Evolutionary conservation across 2,113 vertebrate genomes (phyloP).

Genomic region (Mustelus asterias): DNA sequence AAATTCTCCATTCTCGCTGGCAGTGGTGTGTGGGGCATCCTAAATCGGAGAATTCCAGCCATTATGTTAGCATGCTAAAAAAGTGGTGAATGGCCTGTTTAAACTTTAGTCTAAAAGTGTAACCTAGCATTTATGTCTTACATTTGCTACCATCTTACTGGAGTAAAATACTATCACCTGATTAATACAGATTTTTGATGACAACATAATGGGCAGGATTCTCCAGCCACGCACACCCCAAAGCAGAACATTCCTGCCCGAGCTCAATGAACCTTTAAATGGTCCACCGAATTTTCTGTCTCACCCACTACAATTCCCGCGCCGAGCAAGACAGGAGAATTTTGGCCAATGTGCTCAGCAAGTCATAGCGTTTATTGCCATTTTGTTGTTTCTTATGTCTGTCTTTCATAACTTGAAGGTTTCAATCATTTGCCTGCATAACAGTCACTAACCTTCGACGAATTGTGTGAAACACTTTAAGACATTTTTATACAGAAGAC

Average conservation of each 20-base stretch:
- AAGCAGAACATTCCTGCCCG: no score
- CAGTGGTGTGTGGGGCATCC: no score
- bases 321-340: no score
- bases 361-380: not conserved
- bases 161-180: not conserved
- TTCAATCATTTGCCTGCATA: not conserved
- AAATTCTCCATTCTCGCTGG: no score
- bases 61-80: not conserved
- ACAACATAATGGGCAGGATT: no score
- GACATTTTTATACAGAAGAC: not conserved
- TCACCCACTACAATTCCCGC: no score
- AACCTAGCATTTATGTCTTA: not conserved
- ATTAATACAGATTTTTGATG: not conserved
- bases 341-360: no score
- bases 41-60: no score
- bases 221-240: no score
- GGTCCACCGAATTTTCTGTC: no score
- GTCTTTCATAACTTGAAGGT: not conserved
- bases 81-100: not conserved
- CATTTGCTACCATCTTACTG: not conserved
- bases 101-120: not conserved
- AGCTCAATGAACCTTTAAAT: no score
- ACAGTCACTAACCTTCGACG: not conserved
- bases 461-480: not conserved
- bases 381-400: not conserved